These are phyloP conservation scores for Pyrgilauda ruficollis DNA, from an alignment of 2,113 vertebrate species.

Conservation along the genomic window DNA sequence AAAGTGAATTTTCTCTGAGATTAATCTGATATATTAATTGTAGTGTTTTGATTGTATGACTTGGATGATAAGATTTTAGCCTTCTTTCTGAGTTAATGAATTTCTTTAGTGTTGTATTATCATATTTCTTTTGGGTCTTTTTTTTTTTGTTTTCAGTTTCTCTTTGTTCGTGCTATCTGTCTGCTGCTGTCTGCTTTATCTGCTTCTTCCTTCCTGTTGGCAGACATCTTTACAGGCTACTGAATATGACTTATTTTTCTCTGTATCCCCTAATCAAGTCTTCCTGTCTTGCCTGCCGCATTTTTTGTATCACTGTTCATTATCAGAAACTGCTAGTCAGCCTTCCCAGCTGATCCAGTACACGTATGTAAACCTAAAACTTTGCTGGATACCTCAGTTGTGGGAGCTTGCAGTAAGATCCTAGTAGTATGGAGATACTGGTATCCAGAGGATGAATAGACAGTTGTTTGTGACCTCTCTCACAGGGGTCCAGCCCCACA, in stretches of 20 bases:
- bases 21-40: neutral
- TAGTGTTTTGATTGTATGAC: neutral
- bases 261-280: neutral
- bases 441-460: neutral
- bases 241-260: conserved; percentile 6
- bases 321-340: neutral
- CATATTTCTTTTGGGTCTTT: neutral
- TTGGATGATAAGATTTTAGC: neutral
- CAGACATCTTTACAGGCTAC: conserved; percentile 31
- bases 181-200: conserved; percentile 55
- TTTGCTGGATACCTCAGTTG: neutral
- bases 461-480: neutral
- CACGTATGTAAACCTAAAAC: neutral
- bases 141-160: neutral
- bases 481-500: neutral
- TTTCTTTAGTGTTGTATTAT: neutral
- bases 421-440: neutral
- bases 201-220: conserved; percentile 54
- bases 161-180: conserved; percentile 31
- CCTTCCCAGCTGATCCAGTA: neutral
- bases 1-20: neutral
- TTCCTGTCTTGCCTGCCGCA: neutral
- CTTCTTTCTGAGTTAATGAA: neutral
- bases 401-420: neutral
- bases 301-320: neutral